Percentiles rank a stretch among this genome's conserved stretches.
phyloP scores from a whole-genome alignment of 2,888 invertebrate species.

The Melanostoma scalare region DNA sequence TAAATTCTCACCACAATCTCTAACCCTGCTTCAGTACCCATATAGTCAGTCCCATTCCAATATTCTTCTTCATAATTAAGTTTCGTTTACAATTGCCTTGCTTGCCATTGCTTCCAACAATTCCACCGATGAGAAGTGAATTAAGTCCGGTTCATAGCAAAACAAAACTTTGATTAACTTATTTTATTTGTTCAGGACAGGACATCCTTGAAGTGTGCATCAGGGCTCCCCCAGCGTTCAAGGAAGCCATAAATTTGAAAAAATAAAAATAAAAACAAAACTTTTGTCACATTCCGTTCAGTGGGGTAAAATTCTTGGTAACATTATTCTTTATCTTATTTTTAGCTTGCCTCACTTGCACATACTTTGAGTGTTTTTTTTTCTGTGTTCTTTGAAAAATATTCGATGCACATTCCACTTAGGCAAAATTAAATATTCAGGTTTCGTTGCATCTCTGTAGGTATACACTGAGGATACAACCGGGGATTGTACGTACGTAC shows the following conservation, averaged over 20 bases:
- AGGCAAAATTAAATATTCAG: slow-evolving; percentile 62
- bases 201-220: not conserved
- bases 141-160: not conserved
- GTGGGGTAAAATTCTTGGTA: not conserved
- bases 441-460: slow-evolving; percentile 51
- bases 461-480: slow-evolving; percentile 25
- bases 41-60: too few species aligned
- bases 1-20: too few species aligned
- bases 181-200: slow-evolving; percentile 9
- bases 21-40: too few species aligned
- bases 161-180: slow-evolving; percentile 9
- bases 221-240: not conserved
- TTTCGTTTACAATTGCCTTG: not conserved
- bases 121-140: not conserved
- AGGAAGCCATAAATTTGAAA: not conserved
- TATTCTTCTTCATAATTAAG: not conserved
- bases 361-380: not conserved
- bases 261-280: not conserved
- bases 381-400: slow-evolving; percentile 8
- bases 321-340: slow-evolving; percentile 19
- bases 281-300: not conserved
- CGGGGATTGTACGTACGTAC: not conserved
- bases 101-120: not conserved
- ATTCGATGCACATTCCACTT: slow-evolving; percentile 55
- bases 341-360: not conserved